Base-by-base conservation (phyloP, 1,140 invertebrate species). In the Pachypeltis micranthus region DNA sequence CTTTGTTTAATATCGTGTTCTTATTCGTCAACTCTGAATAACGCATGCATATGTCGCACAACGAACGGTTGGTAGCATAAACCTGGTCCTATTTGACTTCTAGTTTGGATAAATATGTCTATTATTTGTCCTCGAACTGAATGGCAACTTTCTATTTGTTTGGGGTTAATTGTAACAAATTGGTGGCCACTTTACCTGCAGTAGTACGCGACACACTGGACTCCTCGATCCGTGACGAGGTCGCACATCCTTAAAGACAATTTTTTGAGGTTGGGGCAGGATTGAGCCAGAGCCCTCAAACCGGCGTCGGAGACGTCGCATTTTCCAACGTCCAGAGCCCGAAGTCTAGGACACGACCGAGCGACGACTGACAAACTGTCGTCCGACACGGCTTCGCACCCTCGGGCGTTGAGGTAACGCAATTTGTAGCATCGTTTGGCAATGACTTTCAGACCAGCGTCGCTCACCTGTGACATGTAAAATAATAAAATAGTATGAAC, bases 231-330 rank as follows among this genome's bases (percentile, higher is more conserved):
- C 0, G 89, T 91, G 2, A 95, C 83, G 65, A 90, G 80, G 73
- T 94, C 90, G 75, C 92, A 95, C 70, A 89, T 90, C 68, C 91
- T 85, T 16, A 95, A 77, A 66, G 90, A 92, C 10, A 95, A 77
- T 72, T 93, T 93, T 72, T 91, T 90, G 27, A 96, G 75, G 71
- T 94, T 92, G 0, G 89, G 90, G 75, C 91, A 94, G 68, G 90
- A 86, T 67, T 91, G 86, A 0, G 91, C 90, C 0, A 96, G 76
- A 1, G 88, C 85, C 67, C 87, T 80, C 14, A 96, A 78, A 0
- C 91, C 91, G 1, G 86, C 81, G 74, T 95, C 91, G 31, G 90
- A 92, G 0, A 95, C 85, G 74, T 94, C 91, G 77, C 91, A 94
- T 71, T 94, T 94, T 4, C 92, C 92, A 44, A 94, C 84, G 71